Evolutionary conservation across 1,140 invertebrate species (phyloP).

Genomic region (Pantala flavescens): DNA sequence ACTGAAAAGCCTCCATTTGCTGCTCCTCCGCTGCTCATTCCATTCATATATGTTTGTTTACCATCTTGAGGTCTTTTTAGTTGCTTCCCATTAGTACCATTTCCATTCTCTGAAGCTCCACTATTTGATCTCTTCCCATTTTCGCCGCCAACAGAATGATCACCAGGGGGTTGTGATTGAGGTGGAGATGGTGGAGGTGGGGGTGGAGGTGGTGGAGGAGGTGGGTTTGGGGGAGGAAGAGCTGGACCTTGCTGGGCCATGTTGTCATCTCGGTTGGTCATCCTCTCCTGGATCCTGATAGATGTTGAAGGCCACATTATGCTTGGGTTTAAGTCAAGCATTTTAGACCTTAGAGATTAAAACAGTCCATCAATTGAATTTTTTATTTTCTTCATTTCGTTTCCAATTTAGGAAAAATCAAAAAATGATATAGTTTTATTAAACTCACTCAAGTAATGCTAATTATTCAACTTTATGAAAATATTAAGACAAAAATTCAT

Average conservation of each 20-base stretch:
- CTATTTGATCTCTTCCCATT: background rate
- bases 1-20: background rate
- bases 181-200: background rate
- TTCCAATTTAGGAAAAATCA: too few relatives aligned
- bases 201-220: background rate
- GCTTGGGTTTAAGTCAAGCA: slow-evolving; percentile 5
- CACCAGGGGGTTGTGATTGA: background rate
- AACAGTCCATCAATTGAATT: background rate
- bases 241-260: background rate
- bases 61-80: background rate
- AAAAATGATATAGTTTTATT: too few relatives aligned
- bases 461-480: too few relatives aligned
- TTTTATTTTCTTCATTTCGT: too few relatives aligned
- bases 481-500: too few relatives aligned
- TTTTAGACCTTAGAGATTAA: background rate
- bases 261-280: background rate
- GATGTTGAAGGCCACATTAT: background rate
- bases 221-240: background rate
- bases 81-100: background rate
- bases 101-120: background rate
- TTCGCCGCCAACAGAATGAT: background rate
- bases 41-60: background rate
- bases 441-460: too few relatives aligned
- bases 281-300: background rate
- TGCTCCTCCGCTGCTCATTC: background rate